A percentile compares a stretch with the other conserved stretches of the same genome.
Evolutionary conservation across 2,888 invertebrate genomes (phyloP).

Genomic region (Dicyrtomina minuta): DNA sequence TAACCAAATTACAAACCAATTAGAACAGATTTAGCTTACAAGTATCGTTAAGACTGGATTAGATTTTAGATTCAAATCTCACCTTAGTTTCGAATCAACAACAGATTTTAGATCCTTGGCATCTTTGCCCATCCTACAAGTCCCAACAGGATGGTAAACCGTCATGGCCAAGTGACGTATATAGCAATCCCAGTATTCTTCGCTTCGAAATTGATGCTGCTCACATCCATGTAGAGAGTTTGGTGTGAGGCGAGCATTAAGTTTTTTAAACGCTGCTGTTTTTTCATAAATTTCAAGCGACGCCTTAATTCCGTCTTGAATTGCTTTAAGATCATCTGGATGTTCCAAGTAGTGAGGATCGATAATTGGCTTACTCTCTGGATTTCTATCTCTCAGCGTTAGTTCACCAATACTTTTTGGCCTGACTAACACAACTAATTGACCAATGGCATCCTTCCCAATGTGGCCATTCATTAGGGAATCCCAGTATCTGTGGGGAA

Average conservation of each 20-base stretch:
- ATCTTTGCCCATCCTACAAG: not conserved
- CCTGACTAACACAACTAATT: conserved; percentile 55
- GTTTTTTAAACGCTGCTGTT: not conserved
- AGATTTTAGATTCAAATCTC: too few relatives aligned
- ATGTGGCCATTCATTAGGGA: conserved; percentile 72
- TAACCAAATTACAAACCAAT: too few relatives aligned
- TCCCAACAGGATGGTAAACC: not conserved
- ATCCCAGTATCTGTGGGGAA: conserved; percentile 9
- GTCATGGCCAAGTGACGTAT: not conserved
- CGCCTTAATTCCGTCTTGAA: conserved; percentile 34
- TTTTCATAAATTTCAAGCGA: too few relatives aligned
- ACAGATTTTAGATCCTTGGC: not conserved
- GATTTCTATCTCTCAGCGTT: conserved; percentile 42
- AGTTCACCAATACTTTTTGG: conserved; percentile 45
- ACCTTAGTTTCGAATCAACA: not conserved
- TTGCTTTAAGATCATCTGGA: conserved; percentile 41
- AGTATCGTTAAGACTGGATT: too few relatives aligned
- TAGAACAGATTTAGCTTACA: too few relatives aligned
- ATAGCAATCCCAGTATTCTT: not conserved
- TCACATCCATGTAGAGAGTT: not conserved
- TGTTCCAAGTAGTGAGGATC: conserved; percentile 49
- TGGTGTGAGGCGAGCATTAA: not conserved
- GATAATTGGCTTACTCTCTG: conserved; percentile 37
- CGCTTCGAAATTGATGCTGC: not conserved
- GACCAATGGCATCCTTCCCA: conserved; percentile 78